Conservation (phyloP, 2,113 vertebrate genomes). For the Ovibos moschatus region DNA sequence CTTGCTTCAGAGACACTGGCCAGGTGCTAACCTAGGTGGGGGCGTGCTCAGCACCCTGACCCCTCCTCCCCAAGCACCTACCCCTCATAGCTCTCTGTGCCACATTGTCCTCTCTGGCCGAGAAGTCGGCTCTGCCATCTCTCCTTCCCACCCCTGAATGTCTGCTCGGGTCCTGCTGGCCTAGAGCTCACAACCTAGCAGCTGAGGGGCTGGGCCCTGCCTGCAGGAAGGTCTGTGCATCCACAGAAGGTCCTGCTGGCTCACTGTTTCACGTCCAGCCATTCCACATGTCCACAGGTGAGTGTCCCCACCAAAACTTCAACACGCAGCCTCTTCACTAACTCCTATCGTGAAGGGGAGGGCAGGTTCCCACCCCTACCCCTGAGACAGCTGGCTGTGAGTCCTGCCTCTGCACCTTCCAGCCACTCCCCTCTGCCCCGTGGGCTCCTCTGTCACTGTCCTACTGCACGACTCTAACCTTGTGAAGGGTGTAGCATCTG, state of each 20-base stretch:
- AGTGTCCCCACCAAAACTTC: neutral
- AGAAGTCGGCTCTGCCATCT: neutral
- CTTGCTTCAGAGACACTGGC: neutral
- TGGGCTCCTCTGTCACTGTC: neutral
- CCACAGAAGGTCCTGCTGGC: neutral
- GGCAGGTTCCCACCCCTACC: neutral
- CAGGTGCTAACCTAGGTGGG: neutral
- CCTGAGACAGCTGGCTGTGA: neutral
- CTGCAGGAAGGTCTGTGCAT: neutral
- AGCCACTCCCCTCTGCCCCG: rapidly evolving
- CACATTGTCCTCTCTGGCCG: neutral
- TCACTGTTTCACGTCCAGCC: neutral
- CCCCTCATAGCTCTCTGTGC: rapidly evolving
- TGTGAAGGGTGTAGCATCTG: neutral
- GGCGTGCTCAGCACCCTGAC: neutral
- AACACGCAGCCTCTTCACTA: neutral
- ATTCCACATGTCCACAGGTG: neutral
- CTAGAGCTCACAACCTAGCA: neutral
- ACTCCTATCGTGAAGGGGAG: neutral
- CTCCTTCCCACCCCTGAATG: neutral
- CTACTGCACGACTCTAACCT: neutral
- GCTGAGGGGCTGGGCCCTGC: neutral
- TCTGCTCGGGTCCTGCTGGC: neutral
- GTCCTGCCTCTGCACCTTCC: neutral
- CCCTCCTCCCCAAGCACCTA: neutral